Evolutionary conservation across 1,140 invertebrate genomes (phyloP), one percentile per base, ranked within the genome.

Genomic region (Metopolophium dirhodum): DNA sequence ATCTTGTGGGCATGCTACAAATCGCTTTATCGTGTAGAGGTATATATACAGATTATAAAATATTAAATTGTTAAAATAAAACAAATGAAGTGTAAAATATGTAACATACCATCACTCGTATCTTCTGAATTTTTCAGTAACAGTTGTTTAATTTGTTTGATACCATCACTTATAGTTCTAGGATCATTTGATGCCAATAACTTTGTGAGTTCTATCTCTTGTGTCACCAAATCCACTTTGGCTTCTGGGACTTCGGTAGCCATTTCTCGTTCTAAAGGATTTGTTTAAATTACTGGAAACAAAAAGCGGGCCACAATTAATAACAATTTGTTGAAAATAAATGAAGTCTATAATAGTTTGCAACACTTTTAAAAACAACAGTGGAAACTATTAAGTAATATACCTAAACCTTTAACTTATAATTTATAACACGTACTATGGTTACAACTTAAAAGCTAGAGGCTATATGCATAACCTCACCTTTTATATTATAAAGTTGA

Each of bases 171-270:
- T 57, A 82, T 86, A 8, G 49, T 93, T 93, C 86, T 93, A 0
- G 91, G 23, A 86, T 93, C 82, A 51, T 93, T 93, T 9, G 91
- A 93, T 7, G 91, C 91, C 26, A 93, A 49, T 51, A 93, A 86
- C 30, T 93, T 86, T 0, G 77, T 54, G 9, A 93, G 35, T 83
- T 93, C 91, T 37, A 93, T 93, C 30, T 93, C 82, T 49, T 54
- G 51, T 7, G 41, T 14, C 26, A 86, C 23, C 45, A 47, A 86
- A 57, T 37, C 26, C 26, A 93, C 22, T 93, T 93, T 61, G n/a
- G 11, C 2, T 61, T 37, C 26, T 68, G 37, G 2, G 2, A 11
- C 7, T 90, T 26, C 35, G 14, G 54, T 61, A n/a, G 88, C 88
- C 88, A 89, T 89, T 45, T 30, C 26, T 2, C 11, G 26, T 41